Percentiles rank a stretch among this genome's conserved stretches.
Evolutionary conservation across 2,113 vertebrate species (phyloP).

Genomic region (Jacana jacana): DNA sequence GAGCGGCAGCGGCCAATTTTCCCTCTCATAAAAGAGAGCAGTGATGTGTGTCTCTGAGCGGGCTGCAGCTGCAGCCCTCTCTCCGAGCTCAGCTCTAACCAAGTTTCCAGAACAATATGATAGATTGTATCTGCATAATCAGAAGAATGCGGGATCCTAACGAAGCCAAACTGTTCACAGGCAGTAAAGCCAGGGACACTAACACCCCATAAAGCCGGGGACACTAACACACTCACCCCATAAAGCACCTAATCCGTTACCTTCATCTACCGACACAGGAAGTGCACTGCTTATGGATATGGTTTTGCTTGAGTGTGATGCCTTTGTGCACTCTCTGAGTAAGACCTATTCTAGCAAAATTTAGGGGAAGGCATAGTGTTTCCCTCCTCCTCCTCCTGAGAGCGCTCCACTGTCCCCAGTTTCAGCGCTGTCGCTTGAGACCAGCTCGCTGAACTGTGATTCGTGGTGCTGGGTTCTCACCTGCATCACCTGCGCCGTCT

Average conservation of each 20-base stretch:
- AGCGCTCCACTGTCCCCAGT: background rate
- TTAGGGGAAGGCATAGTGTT: background rate
- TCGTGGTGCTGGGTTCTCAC: background rate
- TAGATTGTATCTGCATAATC: background rate
- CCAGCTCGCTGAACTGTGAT: background rate
- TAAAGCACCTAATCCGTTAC: background rate
- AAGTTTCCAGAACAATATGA: background rate
- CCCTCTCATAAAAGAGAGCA: slow-evolving; percentile 45
- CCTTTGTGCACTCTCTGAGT: background rate
- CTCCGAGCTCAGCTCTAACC: background rate
- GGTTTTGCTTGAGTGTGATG: background rate
- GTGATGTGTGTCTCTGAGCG: background rate
- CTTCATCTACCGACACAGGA: no score
- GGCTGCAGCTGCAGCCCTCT: slow-evolving; percentile 61
- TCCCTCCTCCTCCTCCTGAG: background rate
- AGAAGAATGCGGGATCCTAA: background rate
- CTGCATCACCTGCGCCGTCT: background rate
- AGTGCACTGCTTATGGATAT: background rate
- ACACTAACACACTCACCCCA: background rate
- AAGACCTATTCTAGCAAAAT: background rate
- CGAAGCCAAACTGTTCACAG: background rate
- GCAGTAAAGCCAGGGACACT: background rate
- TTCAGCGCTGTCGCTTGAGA: background rate
- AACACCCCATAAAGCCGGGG: background rate
- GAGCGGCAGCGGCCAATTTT: slow-evolving; percentile 55